Conservation (phyloP, 2,113 vertebrate species). For the Tretioscincus oriximinensis region DNA sequence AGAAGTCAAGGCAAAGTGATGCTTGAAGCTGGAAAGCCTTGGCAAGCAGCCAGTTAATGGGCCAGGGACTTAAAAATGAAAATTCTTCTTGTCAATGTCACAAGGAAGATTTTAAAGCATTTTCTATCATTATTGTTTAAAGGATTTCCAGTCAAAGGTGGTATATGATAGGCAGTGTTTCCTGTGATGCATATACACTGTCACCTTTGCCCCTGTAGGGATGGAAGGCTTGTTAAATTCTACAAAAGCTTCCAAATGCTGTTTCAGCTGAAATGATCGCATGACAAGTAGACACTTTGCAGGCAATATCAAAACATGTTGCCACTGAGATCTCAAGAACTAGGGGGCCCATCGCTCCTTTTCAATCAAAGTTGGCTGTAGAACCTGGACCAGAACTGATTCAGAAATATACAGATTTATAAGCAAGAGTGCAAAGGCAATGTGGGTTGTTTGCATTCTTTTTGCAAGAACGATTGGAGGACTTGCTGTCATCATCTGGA, state of each 20-base stretch:
- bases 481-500: too few species aligned
- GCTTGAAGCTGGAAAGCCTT: background rate
- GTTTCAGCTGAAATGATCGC: background rate
- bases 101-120: background rate
- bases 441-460: too few species aligned
- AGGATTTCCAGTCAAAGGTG: background rate
- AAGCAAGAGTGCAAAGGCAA: too few species aligned
- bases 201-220: background rate
- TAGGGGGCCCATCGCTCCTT: too few species aligned
- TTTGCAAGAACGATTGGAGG: too few species aligned
- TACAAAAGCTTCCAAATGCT: background rate
- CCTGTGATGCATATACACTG: background rate
- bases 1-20: slow-evolving; percentile 9
- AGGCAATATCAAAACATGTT: too few species aligned
- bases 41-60: slow-evolving; percentile 40
- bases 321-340: too few species aligned
- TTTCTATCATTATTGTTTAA: background rate
- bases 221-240: background rate
- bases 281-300: too few species aligned
- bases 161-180: background rate
- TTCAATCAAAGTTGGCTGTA: background rate
- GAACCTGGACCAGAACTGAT: background rate
- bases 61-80: background rate
- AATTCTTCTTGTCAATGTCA: background rate
- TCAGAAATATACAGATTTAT: background rate